Evolutionary conservation across 2,797 vertebrate species (phyloP), one percentile per base, ranked within the genome.

Genomic region (Acanthornis magna): DNA sequence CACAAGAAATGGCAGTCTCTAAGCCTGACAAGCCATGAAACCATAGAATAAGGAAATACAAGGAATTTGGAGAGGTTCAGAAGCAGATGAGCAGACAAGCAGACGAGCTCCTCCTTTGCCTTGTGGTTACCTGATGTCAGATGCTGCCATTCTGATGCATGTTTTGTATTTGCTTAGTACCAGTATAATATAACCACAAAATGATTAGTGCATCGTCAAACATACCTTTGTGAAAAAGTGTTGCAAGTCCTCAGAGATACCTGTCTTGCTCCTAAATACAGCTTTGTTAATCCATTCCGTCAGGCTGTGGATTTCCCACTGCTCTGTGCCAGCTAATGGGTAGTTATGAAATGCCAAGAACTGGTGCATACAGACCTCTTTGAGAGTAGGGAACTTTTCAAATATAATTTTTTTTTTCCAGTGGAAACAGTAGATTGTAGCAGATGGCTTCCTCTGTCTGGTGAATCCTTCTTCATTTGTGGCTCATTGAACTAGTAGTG

Each of bases 371-470:
- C 9, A 78, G 40, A 65, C 30, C 4, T 50, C 51, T 94, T 38
- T 47, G 21, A 50, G 21, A 53, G 72, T 73, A 92, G 19, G 16
- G 42, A 91, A 67, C 40, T 95, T 88, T 81, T 93, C 43, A 93
- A 83, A 84, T 72, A 50, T 11, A 90, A 61, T 67, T 4, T 22
- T 50, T 66, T 67, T 25, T 80, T 66, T 67, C 1, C 68, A 88
- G 57, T 73, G 7, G 48, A 38, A 84, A 53, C 30, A 68, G 67
- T 88, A 72, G 57, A 68, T 71, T 58, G 63, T 36, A 90, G 91
- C 96, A 97, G 96, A 96, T 96, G 96, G 89, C 60, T 94, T 30
- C 1, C 82, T 93, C 81, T 92, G 43, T 85, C 72, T 95, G 58
- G 82, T 91, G 94, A 93, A 91, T 93, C 70, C n/a, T 90, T 96